Percentiles rank a stretch among this genome's conserved stretches.
Conservation (phyloP, 2,888 invertebrate species). For the Stegana nigrithorax region DNA sequence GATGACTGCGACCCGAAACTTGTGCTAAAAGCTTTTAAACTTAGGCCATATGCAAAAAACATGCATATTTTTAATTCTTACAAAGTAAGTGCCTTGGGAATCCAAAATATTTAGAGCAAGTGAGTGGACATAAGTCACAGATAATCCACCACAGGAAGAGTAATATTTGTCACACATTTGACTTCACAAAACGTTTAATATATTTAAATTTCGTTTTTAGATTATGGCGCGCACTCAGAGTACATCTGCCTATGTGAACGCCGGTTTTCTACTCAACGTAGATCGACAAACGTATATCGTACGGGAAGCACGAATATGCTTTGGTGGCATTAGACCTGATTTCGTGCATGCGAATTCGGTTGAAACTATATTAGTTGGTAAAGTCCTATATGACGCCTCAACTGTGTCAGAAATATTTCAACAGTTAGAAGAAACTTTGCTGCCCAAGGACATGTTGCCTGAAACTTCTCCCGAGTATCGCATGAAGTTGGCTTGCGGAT, state of each 20-base stretch:
- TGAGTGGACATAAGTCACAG: too few relatives aligned
- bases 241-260: slow-evolving; percentile 80
- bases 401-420: slow-evolving; percentile 70
- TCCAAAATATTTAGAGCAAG: too few relatives aligned
- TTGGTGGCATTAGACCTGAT: slow-evolving; percentile 73
- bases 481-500: slow-evolving; percentile 76
- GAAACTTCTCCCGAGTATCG: slow-evolving; percentile 78
- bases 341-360: slow-evolving; percentile 72
- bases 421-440: slow-evolving; percentile 70
- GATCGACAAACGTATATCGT: slow-evolving; percentile 64
- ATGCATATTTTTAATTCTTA: slow-evolving; percentile 72
- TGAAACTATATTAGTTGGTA: slow-evolving; percentile 59
- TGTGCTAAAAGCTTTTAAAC: slow-evolving; percentile 72
- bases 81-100: too few relatives aligned
- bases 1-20: slow-evolving; percentile 73
- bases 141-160: neutral
- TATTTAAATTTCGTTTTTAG: too few relatives aligned
- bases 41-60: slow-evolving; percentile 70
- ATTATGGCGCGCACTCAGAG: slow-evolving; percentile 81
- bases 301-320: slow-evolving; percentile 71
- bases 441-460: slow-evolving; percentile 74
- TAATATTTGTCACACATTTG: slow-evolving; percentile 21
- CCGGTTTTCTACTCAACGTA: slow-evolving; percentile 76
- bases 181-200: slow-evolving; percentile 70
- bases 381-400: slow-evolving; percentile 29